Evolutionary conservation across 2,113 vertebrate species (phyloP).

Genomic region (Chloroceryle aenea): DNA sequence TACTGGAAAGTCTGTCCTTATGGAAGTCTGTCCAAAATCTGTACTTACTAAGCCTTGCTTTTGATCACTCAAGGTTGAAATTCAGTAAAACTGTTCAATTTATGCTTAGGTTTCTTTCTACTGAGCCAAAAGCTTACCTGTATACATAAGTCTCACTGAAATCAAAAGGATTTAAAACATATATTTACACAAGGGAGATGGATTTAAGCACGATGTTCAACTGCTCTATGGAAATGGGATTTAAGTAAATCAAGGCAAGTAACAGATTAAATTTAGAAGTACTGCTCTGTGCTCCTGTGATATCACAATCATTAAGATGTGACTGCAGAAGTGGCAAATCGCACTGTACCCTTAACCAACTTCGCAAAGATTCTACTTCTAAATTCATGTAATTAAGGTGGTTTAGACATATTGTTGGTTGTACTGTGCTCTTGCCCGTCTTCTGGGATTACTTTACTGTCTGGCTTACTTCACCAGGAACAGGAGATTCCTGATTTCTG

Average conservation of each 20-base stretch:
- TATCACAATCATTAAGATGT: background rate
- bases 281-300: background rate
- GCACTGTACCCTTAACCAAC: background rate
- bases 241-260: background rate
- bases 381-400: background rate
- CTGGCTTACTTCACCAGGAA: background rate
- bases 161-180: background rate
- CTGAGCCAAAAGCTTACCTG: background rate
- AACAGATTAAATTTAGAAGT: background rate
- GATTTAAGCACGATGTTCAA: background rate
- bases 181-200: background rate
- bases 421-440: background rate
- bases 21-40: background rate
- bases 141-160: background rate
- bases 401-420: background rate
- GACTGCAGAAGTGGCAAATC: background rate
- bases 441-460: background rate
- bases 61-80: background rate
- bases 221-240: background rate
- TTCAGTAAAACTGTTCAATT: background rate
- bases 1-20: background rate
- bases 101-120: background rate
- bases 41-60: background rate
- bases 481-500: background rate
- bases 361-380: background rate